These are phyloP conservation scores for Batillaria attramentaria DNA, from an alignment of 1,140 invertebrate genomes.

Conservation along the genomic window DNA sequence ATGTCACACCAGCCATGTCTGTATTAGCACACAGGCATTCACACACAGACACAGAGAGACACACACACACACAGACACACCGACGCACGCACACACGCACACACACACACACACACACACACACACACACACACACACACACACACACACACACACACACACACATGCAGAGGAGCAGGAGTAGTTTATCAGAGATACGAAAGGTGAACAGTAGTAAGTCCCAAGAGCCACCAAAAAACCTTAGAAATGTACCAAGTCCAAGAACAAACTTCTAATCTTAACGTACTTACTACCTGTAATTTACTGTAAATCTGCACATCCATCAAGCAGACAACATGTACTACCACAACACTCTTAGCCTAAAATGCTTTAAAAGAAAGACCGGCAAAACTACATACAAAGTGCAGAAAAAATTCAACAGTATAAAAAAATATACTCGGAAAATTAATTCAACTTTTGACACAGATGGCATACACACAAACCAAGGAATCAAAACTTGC, in stretches of 20 bases:
- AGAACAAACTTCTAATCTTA: slow-evolving; percentile 1
- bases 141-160: background rate
- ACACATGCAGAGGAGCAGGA: background rate
- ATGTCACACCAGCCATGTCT: no score
- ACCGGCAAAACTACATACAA: no score
- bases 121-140: background rate
- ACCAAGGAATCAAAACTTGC: no score
- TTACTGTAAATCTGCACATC: slow-evolving; percentile 26
- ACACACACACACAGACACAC: no score
- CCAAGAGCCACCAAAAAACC: background rate
- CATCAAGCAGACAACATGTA: background rate
- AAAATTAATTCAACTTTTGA: no score
- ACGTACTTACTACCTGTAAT: slow-evolving; percentile 22
- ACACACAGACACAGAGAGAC: background rate
- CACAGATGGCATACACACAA: background rate
- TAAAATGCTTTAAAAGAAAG: background rate
- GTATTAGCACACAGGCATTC: no score
- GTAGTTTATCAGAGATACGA: background rate
- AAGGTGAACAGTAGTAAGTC: no score
- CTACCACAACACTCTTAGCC: background rate
- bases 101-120: slow-evolving; percentile 25
- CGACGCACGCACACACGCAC: no score
- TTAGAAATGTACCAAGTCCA: background rate
- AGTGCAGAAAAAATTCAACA: no score
- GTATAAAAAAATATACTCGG: no score